Evolutionary conservation across 2,888 invertebrate species (phyloP).

Genomic region (Philaethria dido): DNA sequence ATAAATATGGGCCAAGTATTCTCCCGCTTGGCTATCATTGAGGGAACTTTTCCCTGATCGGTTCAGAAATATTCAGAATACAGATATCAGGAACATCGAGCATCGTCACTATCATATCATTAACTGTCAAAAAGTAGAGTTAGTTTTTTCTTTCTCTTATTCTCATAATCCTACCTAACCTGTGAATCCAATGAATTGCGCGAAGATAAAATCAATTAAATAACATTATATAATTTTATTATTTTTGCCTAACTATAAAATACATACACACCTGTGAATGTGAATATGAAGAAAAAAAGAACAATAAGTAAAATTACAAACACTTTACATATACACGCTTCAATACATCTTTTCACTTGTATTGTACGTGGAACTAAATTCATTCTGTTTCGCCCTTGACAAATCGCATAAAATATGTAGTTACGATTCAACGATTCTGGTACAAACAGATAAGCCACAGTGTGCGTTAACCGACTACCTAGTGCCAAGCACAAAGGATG

Average conservation of each 20-base stretch:
- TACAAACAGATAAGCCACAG: constrained; percentile 29
- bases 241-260: background rate
- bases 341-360: constrained; percentile 18
- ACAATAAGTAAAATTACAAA: background rate
- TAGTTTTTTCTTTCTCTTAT: too few relatives aligned
- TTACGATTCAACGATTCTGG: constrained; percentile 29
- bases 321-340: background rate
- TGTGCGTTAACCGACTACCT: background rate
- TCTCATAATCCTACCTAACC: too few relatives aligned
- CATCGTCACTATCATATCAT: too few relatives aligned
- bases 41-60: too few relatives aligned
- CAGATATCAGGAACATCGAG: too few relatives aligned
- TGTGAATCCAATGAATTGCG: background rate
- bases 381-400: constrained; percentile 31
- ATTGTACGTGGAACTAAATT: constrained; percentile 28
- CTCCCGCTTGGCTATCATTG: too few relatives aligned
- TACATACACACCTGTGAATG: background rate
- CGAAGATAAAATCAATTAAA: too few relatives aligned
- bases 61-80: too few relatives aligned
- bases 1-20: too few relatives aligned
- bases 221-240: background rate
- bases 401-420: constrained; percentile 30
- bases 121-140: too few relatives aligned
- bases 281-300: background rate
- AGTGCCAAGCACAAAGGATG: background rate